phyloP scores from a whole-genome alignment of 2,888 invertebrate genomes.

The Lithophane ornitopus region DNA sequence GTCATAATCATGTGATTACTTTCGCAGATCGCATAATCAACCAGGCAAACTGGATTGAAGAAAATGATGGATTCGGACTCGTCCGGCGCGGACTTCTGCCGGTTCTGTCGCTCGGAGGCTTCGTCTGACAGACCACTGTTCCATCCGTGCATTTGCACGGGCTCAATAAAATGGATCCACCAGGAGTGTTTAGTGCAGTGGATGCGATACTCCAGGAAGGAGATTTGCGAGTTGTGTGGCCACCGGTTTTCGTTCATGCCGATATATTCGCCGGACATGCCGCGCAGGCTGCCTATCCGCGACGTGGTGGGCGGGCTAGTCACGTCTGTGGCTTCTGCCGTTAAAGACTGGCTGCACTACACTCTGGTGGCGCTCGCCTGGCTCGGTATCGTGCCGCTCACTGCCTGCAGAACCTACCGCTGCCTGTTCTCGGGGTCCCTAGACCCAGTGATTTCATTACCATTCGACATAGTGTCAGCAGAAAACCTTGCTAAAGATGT shows the following conservation, averaged over 20 bases:
- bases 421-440: conserved; percentile 97
- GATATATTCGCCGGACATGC: conserved; percentile 99
- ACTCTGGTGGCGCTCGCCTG: conserved; percentile 99
- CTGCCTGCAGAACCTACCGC: conserved; percentile 98
- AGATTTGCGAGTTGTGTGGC: conserved; percentile 99
- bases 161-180: conserved; percentile 99
- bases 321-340: conserved; percentile 97
- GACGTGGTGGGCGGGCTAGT: conserved; percentile 98
- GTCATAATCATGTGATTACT: conserved; percentile 68
- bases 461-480: conserved; percentile 97
- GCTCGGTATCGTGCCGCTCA: conserved; percentile 98
- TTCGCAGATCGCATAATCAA: conserved; percentile 82
- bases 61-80: conserved; percentile 88
- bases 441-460: conserved; percentile 96
- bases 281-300: conserved; percentile 97
- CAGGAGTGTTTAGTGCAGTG: conserved; percentile 99
- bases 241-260: conserved; percentile 99
- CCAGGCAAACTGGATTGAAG: conserved; percentile 86
- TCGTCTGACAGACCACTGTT: conserved; percentile 97
- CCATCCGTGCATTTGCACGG: conserved; percentile 99
- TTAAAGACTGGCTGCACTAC: conserved; percentile 99
- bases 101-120: conserved; percentile 99
- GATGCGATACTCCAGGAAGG: conserved; percentile 99
- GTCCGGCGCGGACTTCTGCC: conserved; percentile 97
- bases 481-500: conserved; percentile 98